Conservation (phyloP, 2,888 invertebrate species). For the Leptinotarsa rubiginosa region DNA sequence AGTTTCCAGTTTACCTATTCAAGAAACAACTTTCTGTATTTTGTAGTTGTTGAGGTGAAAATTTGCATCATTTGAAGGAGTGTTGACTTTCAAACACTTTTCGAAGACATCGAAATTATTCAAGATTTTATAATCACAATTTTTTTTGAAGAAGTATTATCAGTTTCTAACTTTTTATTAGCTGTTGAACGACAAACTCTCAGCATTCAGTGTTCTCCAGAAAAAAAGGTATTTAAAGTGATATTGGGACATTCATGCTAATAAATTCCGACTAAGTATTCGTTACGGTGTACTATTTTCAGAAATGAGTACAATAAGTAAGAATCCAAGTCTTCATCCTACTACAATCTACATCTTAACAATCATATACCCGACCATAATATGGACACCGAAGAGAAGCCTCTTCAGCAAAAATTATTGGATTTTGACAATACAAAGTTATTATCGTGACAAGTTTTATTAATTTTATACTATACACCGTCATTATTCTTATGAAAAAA, state of each 20-base stretch:
- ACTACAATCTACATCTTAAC: constrained; percentile 40
- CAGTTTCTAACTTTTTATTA: background rate
- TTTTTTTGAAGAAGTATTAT: too few relatives aligned
- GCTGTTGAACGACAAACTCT: background rate
- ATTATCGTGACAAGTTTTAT: too few relatives aligned
- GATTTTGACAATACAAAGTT: background rate
- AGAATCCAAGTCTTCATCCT: constrained; percentile 36
- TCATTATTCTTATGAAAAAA: too few relatives aligned
- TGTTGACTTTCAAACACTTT: too few relatives aligned
- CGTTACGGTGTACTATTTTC: constrained; percentile 27
- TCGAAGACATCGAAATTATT: too few relatives aligned
- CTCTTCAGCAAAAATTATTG: constrained; percentile 30
- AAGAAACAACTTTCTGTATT: too few relatives aligned
- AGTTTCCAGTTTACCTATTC: too few relatives aligned
- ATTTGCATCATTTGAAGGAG: too few relatives aligned
- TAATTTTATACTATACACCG: too few relatives aligned
- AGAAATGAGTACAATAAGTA: constrained; percentile 40
- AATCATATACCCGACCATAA: constrained; percentile 38
- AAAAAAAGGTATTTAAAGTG: constrained; percentile 28
- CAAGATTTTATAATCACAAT: too few relatives aligned
- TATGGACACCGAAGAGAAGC: constrained; percentile 41
- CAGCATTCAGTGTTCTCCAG: background rate
- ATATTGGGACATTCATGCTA: constrained; percentile 39
- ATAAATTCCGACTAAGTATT: constrained; percentile 36
- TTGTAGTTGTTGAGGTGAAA: too few relatives aligned